Evolutionary conservation across 2,888 invertebrate genomes (phyloP).

Genomic region (Watsonalla cultraria): DNA sequence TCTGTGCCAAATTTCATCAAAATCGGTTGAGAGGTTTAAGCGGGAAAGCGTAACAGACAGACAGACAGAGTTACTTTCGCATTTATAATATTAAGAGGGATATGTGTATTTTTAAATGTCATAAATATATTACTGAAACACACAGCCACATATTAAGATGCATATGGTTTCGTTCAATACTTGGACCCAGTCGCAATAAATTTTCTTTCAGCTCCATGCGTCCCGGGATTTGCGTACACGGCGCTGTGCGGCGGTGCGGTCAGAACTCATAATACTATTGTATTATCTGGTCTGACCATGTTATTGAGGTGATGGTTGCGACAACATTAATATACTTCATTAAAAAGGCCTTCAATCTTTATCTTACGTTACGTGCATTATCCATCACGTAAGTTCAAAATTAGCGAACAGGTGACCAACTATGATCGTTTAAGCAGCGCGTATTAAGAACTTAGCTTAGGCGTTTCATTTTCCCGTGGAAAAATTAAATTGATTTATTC

Average conservation of each 20-base stretch:
- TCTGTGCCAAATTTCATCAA: no score
- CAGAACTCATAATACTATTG: conserved; percentile 67
- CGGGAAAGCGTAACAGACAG: no score
- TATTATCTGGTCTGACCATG: conserved; percentile 69
- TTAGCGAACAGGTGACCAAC: no score
- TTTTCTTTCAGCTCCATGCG: conserved; percentile 71
- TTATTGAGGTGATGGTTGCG: conserved; percentile 49
- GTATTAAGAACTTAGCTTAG: no score
- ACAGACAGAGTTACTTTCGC: no score
- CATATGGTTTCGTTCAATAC: conserved; percentile 55
- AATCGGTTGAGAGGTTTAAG: no score
- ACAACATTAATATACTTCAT: conserved; percentile 33
- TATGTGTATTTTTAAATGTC: no score
- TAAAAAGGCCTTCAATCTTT: conserved; percentile 7
- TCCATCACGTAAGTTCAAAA: conserved; percentile 2
- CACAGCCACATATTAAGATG: not conserved
- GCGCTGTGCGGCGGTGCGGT: conserved; percentile 46
- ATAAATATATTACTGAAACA: no score
- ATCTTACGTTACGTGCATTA: not conserved
- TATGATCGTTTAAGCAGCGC: no score
- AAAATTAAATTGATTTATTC: no score
- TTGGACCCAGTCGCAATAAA: conserved; percentile 50
- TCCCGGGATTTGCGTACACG: conserved; percentile 34
- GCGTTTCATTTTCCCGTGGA: no score
- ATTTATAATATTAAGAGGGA: no score